These are phyloP conservation scores for Myopa testacea DNA, from an alignment of 2,888 invertebrate species.

Conservation along the genomic window DNA sequence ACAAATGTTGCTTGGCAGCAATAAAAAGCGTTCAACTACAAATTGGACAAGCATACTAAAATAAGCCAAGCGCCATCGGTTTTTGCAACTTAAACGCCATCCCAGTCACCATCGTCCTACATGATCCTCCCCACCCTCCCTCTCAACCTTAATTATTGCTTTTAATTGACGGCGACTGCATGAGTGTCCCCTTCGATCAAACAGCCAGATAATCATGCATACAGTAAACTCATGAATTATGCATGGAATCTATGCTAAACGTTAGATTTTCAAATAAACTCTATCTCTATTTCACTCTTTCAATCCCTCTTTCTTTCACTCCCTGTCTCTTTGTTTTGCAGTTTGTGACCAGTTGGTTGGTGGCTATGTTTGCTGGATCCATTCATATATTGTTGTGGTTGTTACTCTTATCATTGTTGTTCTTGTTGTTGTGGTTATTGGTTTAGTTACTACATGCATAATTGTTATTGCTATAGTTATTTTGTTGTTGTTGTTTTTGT, in stretches of 20 bases:
- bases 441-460: not conserved
- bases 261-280: conserved; percentile 3
- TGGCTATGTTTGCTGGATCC: not conserved
- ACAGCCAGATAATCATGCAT: conserved; percentile 34
- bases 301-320: not conserved
- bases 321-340: not conserved
- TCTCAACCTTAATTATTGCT: not conserved
- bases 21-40: not conserved
- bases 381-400: not conserved
- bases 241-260: conserved; percentile 14
- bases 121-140: not conserved
- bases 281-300: no score
- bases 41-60: not conserved
- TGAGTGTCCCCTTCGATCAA: conserved; percentile 40
- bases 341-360: not conserved
- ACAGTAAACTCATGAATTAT: conserved; percentile 8
- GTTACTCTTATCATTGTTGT: not conserved
- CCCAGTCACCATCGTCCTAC: not conserved
- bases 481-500: not conserved
- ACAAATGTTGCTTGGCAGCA: no score
- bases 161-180: conserved; percentile 41
- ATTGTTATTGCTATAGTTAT: not conserved
- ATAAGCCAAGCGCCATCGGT: not conserved
- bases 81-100: not conserved
- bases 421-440: not conserved